Conservation (phyloP, 2,888 invertebrate genomes). For the Siphlonurus alternatus region DNA sequence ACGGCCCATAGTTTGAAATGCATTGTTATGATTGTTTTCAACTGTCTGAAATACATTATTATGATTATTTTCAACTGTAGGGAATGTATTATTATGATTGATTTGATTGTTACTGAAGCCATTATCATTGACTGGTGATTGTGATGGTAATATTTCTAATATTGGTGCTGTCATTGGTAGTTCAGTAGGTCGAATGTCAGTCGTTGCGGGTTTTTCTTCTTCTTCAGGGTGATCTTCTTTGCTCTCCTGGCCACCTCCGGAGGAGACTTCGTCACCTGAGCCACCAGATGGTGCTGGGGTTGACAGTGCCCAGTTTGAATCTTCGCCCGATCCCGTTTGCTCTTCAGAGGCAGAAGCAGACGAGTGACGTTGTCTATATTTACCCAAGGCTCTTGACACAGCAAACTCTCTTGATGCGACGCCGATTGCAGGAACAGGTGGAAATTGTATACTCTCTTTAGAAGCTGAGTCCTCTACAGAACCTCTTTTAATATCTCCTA, state of each 20-base stretch:
- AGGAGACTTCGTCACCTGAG: neutral
- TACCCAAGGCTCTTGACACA: conserved; percentile 63
- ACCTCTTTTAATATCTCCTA: conserved; percentile 53
- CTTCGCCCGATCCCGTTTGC: conserved; percentile 32
- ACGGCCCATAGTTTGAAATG: neutral
- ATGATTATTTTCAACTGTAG: neutral
- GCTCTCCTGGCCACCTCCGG: neutral
- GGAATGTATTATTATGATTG: neutral
- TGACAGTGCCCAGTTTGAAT: neutral
- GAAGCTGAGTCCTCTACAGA: conserved; percentile 29
- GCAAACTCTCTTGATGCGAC: conserved; percentile 69
- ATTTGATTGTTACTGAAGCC: neutral
- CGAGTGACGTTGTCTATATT: conserved; percentile 56
- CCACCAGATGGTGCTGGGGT: neutral
- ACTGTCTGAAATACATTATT: neutral
- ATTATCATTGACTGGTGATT: neutral
- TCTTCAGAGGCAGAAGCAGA: conserved; percentile 50
- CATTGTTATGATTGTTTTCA: neutral
- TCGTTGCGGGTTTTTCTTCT: neutral
- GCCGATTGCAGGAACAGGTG: conserved; percentile 33
- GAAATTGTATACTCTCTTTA: conserved; percentile 25
- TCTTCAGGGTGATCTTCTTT: neutral
- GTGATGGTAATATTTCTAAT: neutral
- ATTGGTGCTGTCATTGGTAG: neutral
- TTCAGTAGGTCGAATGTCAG: neutral